Percentiles rank a stretch among this genome's conserved stretches.
Evolutionary conservation across 2,113 vertebrate species (phyloP).

Genomic region (mouse (Mus musculus)): DNA sequence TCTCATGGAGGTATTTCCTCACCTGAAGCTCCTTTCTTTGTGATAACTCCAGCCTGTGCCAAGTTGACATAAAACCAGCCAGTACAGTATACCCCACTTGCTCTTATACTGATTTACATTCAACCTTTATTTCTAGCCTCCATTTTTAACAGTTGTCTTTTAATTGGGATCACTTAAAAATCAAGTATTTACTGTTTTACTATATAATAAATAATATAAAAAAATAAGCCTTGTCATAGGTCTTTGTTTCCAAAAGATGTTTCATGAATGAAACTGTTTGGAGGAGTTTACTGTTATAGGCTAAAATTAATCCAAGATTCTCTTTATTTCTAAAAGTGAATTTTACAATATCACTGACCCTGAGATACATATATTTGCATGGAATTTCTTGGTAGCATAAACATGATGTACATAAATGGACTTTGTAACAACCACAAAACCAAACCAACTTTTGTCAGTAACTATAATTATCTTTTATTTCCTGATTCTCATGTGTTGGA

Average conservation of each 20-base stretch:
- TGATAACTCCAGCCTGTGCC: too few species aligned
- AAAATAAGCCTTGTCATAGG: not conserved
- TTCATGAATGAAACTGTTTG: not conserved
- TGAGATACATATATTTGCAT: constrained; percentile 56
- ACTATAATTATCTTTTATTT: constrained; percentile 64
- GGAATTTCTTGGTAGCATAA: constrained; percentile 52
- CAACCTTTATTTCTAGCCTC: not conserved
- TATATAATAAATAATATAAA: not conserved
- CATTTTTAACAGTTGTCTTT: not conserved
- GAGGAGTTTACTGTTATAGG: constrained; percentile 34
- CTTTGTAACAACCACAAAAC: not conserved
- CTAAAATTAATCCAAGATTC: constrained; percentile 33
- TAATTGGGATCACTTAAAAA: not conserved
- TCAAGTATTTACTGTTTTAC: not conserved
- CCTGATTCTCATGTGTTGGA: not conserved
- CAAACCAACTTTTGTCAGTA: constrained; percentile 53
- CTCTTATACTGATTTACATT: not conserved
- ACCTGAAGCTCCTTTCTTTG: too few species aligned
- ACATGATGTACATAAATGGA: constrained; percentile 57
- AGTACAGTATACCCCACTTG: not conserved
- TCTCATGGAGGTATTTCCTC: too few species aligned
- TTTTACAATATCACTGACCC: constrained; percentile 57
- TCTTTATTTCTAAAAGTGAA: constrained; percentile 56
- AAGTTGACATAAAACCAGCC: too few species aligned
- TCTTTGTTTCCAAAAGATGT: not conserved